Evolutionary conservation across 1,140 invertebrate genomes (phyloP).

Genomic region (Anadara kagoshimensis): DNA sequence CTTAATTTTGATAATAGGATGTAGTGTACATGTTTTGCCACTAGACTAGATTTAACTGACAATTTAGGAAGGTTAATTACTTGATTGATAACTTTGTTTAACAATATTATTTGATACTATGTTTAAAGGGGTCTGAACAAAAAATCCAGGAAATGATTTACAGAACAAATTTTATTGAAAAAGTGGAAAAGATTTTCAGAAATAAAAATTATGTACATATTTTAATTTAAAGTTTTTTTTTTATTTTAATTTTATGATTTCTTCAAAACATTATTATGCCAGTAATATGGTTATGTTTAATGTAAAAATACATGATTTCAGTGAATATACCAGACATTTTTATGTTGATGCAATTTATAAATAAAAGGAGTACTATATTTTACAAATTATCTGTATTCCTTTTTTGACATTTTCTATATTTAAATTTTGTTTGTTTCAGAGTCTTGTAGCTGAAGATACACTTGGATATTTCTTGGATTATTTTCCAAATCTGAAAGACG

Average conservation of each 20-base stretch:
- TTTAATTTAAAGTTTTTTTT: no score
- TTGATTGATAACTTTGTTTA: no score
- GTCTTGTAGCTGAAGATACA: slow-evolving; percentile 57
- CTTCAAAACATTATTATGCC: no score
- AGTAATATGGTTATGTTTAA: neutral
- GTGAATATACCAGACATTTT: neutral
- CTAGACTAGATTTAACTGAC: no score
- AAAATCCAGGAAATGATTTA: no score
- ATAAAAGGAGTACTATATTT: neutral
- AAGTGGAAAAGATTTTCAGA: no score
- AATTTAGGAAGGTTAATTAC: no score
- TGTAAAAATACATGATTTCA: neutral
- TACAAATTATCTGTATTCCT: neutral
- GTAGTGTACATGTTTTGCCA: neutral
- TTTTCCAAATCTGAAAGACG: slow-evolving; percentile 48
- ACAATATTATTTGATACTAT: no score
- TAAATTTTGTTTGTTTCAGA: slow-evolving; percentile 46
- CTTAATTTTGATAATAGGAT: neutral
- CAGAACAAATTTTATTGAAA: no score
- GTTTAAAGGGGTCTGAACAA: no score
- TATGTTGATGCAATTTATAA: neutral
- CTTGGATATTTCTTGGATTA: slow-evolving; percentile 54
- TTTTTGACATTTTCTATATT: neutral
- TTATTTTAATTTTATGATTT: no score
- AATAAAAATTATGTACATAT: no score